Evolutionary conservation across 2,888 invertebrate species (phyloP).

Genomic region (Tiliacea citrago): DNA sequence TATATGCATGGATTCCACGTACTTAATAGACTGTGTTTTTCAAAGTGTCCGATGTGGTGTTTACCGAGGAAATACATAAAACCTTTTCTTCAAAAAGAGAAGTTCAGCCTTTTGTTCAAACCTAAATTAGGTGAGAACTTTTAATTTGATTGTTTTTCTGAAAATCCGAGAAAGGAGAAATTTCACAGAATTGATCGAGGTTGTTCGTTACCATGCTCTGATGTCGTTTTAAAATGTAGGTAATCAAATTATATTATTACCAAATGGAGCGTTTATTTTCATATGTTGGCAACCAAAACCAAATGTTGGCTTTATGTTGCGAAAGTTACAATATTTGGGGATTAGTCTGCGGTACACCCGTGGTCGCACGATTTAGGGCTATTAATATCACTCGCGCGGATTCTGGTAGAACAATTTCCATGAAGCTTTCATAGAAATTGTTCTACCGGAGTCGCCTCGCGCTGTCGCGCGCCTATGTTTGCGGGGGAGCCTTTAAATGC

Average conservation of each 20-base stretch:
- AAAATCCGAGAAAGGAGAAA: neutral
- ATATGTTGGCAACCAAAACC: neutral
- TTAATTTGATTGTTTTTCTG: neutral
- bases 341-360: neutral
- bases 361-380: neutral
- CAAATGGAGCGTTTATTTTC: neutral
- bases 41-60: neutral
- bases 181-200: conserved; percentile 1
- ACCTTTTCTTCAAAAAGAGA: neutral
- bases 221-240: neutral
- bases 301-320: too few species aligned
- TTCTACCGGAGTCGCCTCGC: too few species aligned
- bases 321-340: neutral
- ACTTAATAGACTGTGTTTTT: neutral
- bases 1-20: conserved; percentile 2
- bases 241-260: neutral
- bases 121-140: conserved; percentile 1
- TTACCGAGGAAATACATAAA: neutral
- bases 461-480: too few species aligned
- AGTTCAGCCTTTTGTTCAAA: neutral
- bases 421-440: too few species aligned
- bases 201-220: neutral
- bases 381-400: too few species aligned
- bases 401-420: too few species aligned
- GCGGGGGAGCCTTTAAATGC: neutral